Percentiles rank a stretch among this genome's conserved stretches.
phyloP scores from a whole-genome alignment of 2,888 invertebrate genomes.

The Eupsilia transversa region DNA sequence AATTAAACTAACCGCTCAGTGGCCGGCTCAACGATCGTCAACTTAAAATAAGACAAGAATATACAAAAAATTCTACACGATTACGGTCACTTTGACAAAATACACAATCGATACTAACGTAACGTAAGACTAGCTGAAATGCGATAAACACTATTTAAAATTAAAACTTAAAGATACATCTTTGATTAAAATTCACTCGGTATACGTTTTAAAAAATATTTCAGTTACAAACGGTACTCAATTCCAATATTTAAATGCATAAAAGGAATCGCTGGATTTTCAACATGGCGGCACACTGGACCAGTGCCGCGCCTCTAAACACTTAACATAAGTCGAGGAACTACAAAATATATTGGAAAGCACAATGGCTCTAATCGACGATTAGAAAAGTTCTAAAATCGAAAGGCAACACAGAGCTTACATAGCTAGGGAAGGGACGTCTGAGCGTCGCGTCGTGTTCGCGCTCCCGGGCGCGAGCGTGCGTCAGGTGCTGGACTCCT shows the following conservation, averaged over 20 bases:
- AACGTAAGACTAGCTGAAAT: constrained; percentile 91
- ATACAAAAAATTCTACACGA: constrained; percentile 87
- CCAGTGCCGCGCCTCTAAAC: constrained; percentile 68
- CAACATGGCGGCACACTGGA: constrained; percentile 70
- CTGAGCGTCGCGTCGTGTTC: constrained; percentile 67
- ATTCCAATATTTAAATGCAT: constrained; percentile 85
- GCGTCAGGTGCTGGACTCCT: constrained; percentile 91
- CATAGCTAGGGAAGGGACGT: constrained; percentile 76
- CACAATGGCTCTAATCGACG: constrained; percentile 73
- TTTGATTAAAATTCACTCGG: constrained; percentile 90
- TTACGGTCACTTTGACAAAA: constrained; percentile 82
- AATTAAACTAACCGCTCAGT: constrained; percentile 79
- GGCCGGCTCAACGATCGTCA: constrained; percentile 76
- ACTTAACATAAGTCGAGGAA: constrained; percentile 79
- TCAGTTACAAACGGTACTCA: constrained; percentile 83
- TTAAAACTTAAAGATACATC: constrained; percentile 89
- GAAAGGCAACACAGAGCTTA: constrained; percentile 76
- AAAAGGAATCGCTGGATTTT: constrained; percentile 79
- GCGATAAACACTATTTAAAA: constrained; percentile 88
- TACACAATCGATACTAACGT: constrained; percentile 85
- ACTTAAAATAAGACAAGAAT: constrained; percentile 84
- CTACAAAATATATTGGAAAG: constrained; percentile 84
- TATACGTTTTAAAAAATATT: constrained; percentile 84
- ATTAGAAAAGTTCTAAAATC: constrained; percentile 63
- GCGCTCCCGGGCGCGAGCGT: constrained; percentile 67